These are phyloP conservation scores for Epicauta chinensis DNA, from an alignment of 1,140 invertebrate species.

Conservation along the genomic window DNA sequence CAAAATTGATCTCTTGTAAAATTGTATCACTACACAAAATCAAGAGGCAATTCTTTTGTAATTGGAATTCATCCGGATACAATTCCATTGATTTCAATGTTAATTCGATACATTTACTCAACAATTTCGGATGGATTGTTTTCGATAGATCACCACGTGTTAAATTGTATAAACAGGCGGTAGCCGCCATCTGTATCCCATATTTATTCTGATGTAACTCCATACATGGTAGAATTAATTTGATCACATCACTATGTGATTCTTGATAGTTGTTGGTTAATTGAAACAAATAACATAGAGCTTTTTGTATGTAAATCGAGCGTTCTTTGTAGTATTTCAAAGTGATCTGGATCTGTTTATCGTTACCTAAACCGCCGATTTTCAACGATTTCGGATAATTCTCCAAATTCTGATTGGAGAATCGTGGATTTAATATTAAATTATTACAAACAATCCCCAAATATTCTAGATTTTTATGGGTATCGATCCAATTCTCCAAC, in stretches of 20 bases:
- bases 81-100: constrained; percentile 67
- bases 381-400: constrained; percentile 24
- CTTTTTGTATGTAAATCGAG: constrained; percentile 63
- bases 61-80: constrained; percentile 56
- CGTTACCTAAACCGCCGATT: constrained; percentile 36
- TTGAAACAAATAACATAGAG: constrained; percentile 65
- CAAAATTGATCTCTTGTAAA: constrained; percentile 69
- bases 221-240: constrained; percentile 67
- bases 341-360: constrained; percentile 44
- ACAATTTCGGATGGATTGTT: constrained; percentile 60
- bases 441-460: constrained; percentile 37
- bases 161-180: constrained; percentile 76
- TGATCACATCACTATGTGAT: constrained; percentile 58
- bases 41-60: constrained; percentile 73
- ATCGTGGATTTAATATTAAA: constrained; percentile 31
- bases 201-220: constrained; percentile 54
- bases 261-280: constrained; percentile 42
- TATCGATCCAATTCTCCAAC: constrained; percentile 27
- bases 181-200: constrained; percentile 72
- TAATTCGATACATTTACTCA: constrained; percentile 61
- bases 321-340: constrained; percentile 56
- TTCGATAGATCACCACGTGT: constrained; percentile 61
- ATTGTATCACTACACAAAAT: constrained; percentile 75
- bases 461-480: constrained; percentile 33
- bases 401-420: constrained; percentile 19